These are phyloP conservation scores for Junonia oenone DNA, from an alignment of 2,888 invertebrate genomes.

Conservation along the genomic window DNA sequence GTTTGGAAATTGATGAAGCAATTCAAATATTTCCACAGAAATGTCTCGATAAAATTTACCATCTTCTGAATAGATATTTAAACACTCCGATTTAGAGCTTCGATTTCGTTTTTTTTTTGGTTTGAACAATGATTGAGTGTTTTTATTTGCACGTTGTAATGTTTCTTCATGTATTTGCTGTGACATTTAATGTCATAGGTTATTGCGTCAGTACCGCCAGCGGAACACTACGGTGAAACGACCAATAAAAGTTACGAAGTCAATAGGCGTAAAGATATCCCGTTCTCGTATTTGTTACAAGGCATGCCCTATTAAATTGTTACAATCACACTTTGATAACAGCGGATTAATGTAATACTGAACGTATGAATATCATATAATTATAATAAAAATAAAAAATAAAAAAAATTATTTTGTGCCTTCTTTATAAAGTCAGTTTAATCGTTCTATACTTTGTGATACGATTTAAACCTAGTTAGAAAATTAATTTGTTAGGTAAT, in stretches of 20 bases:
- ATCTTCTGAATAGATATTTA: conserved; percentile 11
- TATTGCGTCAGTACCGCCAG: conserved; percentile 41
- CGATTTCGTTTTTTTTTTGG: neutral
- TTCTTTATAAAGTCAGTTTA: neutral
- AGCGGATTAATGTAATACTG: neutral
- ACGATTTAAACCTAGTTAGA: too few relatives aligned
- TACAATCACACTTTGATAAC: conserved; percentile 15
- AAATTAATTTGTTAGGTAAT: neutral
- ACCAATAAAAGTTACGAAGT: conserved; percentile 48
- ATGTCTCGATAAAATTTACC: conserved; percentile 19
- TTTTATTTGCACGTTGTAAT: conserved; percentile 12
- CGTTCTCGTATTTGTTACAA: conserved; percentile 32
- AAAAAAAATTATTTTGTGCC: neutral
- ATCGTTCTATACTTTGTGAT: too few relatives aligned
- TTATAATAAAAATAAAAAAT: neutral
- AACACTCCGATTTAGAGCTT: conserved; percentile 4
- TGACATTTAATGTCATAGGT: conserved; percentile 46
- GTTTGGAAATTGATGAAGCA: conserved; percentile 27
- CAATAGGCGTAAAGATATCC: conserved; percentile 50
- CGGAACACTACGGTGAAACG: conserved; percentile 34
- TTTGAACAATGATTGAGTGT: neutral
- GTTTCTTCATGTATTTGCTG: conserved; percentile 26
- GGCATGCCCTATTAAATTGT: conserved; percentile 28
- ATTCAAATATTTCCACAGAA: conserved; percentile 26
- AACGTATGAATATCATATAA: too few relatives aligned